Evolutionary conservation across 2,797 vertebrate species (phyloP).

Genomic region (Knipowitschia caucasica): DNA sequence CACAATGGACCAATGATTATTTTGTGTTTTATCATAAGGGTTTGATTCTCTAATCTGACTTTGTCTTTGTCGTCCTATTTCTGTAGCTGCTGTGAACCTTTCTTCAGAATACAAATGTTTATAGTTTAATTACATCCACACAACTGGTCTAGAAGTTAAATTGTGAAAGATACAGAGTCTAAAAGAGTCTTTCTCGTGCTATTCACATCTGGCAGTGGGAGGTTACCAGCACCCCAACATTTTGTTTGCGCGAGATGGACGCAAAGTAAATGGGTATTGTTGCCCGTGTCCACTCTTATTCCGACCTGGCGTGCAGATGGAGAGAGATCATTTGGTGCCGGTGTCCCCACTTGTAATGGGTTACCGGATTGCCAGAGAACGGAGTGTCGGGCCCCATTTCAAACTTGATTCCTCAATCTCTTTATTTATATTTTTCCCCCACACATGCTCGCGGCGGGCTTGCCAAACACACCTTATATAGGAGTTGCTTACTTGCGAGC

Average conservation of each 20-base stretch:
- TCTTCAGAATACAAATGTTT: too few species aligned
- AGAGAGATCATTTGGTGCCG: slow-evolving; percentile 37
- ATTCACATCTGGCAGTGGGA: slow-evolving; percentile 10
- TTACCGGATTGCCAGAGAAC: slow-evolving; percentile 55
- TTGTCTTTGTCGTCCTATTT: too few species aligned
- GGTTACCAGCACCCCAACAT: slow-evolving; percentile 37
- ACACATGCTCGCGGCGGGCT: slow-evolving; percentile 27
- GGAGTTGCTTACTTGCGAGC: slow-evolving; percentile 6
- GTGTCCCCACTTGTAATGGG: slow-evolving; percentile 38
- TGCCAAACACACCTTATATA: slow-evolving; percentile 27
- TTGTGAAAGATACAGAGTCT: too few species aligned
- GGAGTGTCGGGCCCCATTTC: slow-evolving; percentile 52
- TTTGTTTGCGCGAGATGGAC: slow-evolving; percentile 47
- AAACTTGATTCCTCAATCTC: slow-evolving; percentile 58
- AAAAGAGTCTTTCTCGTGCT: too few species aligned
- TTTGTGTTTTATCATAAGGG: too few species aligned
- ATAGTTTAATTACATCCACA: neutral
- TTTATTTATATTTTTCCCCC: slow-evolving; percentile 52
- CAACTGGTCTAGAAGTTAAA: slow-evolving; percentile 28
- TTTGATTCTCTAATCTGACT: too few species aligned
- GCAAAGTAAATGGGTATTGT: slow-evolving; percentile 62
- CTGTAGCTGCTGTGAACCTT: too few species aligned
- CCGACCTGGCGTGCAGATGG: slow-evolving; percentile 34
- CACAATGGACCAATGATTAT: too few species aligned
- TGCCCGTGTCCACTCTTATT: slow-evolving; percentile 64